phyloP scores from a whole-genome alignment of 1,140 invertebrate genomes.

The Apis laboriosa region DNA sequence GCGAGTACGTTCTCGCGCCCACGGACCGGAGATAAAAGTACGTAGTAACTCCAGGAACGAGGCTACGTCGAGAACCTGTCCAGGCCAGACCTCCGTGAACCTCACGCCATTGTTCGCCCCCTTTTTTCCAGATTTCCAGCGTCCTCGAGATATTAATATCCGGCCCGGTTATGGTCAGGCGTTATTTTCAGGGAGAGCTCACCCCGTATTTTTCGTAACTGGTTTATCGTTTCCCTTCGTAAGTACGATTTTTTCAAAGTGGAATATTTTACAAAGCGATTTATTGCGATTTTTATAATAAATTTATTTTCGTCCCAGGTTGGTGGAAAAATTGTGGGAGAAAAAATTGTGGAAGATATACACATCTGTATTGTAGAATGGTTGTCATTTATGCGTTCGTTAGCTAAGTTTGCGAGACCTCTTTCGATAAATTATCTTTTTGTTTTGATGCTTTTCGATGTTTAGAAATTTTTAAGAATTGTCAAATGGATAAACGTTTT shows the following conservation, averaged over 20 bases:
- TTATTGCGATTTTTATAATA: conserved; percentile 12
- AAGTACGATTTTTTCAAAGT: neutral
- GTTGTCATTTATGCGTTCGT: too few relatives aligned
- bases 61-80: conserved; percentile 48
- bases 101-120: conserved; percentile 51
- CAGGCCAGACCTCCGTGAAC: conserved; percentile 44
- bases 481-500: too few relatives aligned
- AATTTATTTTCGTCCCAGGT: neutral
- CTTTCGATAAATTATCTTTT: too few relatives aligned
- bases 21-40: conserved; percentile 59
- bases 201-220: conserved; percentile 8
- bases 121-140: conserved; percentile 43
- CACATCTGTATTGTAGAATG: too few relatives aligned
- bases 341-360: too few relatives aligned
- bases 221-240: conserved; percentile 7
- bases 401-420: too few relatives aligned
- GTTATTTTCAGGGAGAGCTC: conserved; percentile 16
- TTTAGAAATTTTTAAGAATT: too few relatives aligned
- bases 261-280: neutral
- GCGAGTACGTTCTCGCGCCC: conserved; percentile 61
- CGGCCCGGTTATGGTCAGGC: neutral
- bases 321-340: neutral
- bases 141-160: conserved; percentile 51
- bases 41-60: conserved; percentile 45
- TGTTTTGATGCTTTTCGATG: too few relatives aligned